Conservation (phyloP, 92 coral and sea anemone genomes). For the Epizoanthus rinbou region DNA sequence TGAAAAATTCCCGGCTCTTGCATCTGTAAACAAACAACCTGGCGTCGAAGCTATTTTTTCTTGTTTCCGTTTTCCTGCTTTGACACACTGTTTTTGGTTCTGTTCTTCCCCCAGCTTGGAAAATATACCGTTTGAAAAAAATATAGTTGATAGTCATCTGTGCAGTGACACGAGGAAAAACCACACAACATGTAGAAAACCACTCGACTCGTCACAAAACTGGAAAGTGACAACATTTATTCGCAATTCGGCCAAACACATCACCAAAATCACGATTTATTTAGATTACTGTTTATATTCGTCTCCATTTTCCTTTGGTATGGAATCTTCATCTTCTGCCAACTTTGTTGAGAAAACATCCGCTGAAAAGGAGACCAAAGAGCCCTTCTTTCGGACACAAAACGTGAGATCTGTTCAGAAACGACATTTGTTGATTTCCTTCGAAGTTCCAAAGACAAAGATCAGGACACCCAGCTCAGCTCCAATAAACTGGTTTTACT, state of each 20-base stretch:
- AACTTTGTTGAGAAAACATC: background rate
- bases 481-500: too few relatives aligned
- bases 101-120: too few relatives aligned
- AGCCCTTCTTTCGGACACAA: background rate
- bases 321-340: background rate
- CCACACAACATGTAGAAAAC: background rate
- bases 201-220: background rate
- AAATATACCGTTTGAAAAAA: too few relatives aligned
- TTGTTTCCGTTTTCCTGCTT: too few relatives aligned
- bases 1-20: too few relatives aligned
- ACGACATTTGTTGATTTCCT: conserved; percentile 13
- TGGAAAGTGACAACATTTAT: background rate
- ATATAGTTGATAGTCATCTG: too few relatives aligned
- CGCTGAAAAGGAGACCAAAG: background rate
- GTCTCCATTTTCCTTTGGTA: background rate
- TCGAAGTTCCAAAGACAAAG: too few relatives aligned
- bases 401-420: background rate
- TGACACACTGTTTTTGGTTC: too few relatives aligned
- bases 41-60: too few relatives aligned
- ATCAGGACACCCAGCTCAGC: too few relatives aligned
- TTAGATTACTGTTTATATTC: background rate
- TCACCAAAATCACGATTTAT: background rate
- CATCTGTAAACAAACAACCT: too few relatives aligned
- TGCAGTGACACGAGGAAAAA: background rate
- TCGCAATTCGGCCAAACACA: too few relatives aligned